These are phyloP conservation scores for Neuroterus valhalla DNA, from an alignment of 1,140 invertebrate genomes.

Conservation along the genomic window DNA sequence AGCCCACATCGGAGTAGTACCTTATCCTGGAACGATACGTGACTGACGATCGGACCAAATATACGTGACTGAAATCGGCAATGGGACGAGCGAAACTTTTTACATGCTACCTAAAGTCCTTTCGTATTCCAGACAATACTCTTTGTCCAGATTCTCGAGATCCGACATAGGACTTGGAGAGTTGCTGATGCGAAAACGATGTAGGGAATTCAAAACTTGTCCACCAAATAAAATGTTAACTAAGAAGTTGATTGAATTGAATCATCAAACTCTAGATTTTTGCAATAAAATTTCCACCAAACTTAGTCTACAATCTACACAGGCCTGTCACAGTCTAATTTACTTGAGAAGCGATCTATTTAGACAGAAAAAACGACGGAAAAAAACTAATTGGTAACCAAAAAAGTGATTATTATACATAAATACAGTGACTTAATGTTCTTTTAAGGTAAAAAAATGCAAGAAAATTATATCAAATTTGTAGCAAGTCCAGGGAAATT, in stretches of 20 bases:
- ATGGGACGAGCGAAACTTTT: constrained; percentile 3
- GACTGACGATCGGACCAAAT: neutral
- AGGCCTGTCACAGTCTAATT: too few species aligned
- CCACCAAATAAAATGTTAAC: constrained; percentile 21
- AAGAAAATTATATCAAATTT: too few species aligned
- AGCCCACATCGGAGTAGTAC: neutral
- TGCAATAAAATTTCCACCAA: neutral
- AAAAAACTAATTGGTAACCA: neutral
- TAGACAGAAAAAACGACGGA: neutral
- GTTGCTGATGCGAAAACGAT: constrained; percentile 20
- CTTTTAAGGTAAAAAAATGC: too few species aligned
- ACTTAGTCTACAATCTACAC: too few species aligned
- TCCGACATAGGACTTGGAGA: constrained; percentile 21
- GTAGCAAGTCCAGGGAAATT: too few species aligned
- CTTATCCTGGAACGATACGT: constrained; percentile 27
- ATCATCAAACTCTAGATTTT: neutral
- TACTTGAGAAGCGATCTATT: too few species aligned
- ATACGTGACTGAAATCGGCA: constrained; percentile 25
- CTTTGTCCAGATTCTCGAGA: constrained; percentile 27
- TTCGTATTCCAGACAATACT: constrained; percentile 21
- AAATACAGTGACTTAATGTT: too few species aligned
- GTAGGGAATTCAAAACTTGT: constrained; percentile 16
- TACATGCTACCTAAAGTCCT: constrained; percentile 22
- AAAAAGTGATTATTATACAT: too few species aligned
- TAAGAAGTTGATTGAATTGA: neutral